Percentiles rank a stretch among this genome's conserved stretches.
Conservation (phyloP, 2,888 invertebrate genomes). For the Chelonus formosanus region DNA sequence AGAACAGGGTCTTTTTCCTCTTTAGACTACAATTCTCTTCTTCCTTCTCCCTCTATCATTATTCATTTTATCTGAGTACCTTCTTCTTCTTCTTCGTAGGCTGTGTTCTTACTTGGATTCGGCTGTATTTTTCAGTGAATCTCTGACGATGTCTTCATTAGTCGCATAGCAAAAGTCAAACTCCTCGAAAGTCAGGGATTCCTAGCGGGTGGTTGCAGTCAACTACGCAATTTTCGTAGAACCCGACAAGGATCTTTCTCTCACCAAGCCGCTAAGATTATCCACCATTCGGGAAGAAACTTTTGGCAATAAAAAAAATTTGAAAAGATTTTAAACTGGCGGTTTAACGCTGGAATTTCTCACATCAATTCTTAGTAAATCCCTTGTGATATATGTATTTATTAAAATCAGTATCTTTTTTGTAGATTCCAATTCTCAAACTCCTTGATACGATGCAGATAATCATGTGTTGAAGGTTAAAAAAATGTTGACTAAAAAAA, state of each 20-base stretch:
- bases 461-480: constrained; percentile 21
- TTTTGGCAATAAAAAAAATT: constrained; percentile 22
- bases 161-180: constrained; percentile 30
- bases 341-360: constrained; percentile 25
- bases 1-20: constrained; percentile 39
- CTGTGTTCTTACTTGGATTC: no score
- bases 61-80: constrained; percentile 5
- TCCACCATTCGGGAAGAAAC: constrained; percentile 24
- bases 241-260: constrained; percentile 24
- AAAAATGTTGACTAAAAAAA: neutral
- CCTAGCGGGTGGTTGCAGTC: constrained; percentile 28
- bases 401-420: constrained; percentile 25
- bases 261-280: constrained; percentile 13
- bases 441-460: constrained; percentile 14
- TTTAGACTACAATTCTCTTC: neutral
- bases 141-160: constrained; percentile 44
- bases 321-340: constrained; percentile 23
- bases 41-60: constrained; percentile 22
- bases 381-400: constrained; percentile 30
- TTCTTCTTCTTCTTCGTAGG: no score
- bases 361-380: constrained; percentile 30
- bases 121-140: no score
- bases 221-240: constrained; percentile 32
- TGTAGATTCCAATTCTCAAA: constrained; percentile 16
- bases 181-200: constrained; percentile 24